These are phyloP conservation scores for Melanostigma gelatinosum DNA, from an alignment of 2,113 vertebrate species.

Conservation along the genomic window DNA sequence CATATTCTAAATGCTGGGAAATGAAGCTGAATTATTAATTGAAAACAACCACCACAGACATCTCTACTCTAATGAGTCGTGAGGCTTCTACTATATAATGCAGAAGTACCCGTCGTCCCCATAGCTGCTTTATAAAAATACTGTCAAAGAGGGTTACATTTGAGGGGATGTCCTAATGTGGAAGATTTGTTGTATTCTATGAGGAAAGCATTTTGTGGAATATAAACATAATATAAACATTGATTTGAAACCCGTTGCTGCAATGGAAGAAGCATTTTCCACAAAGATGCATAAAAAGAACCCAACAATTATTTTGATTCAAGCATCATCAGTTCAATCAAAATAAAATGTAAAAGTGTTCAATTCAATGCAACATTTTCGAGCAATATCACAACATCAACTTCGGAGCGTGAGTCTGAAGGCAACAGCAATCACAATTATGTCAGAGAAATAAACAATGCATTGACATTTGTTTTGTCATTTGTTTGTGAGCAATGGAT, in stretches of 20 bases:
- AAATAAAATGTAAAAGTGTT: not conserved
- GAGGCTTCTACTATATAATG: conserved; percentile 63
- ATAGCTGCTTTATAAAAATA: conserved; percentile 66
- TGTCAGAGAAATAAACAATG: not conserved
- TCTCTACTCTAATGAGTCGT: conserved; percentile 69
- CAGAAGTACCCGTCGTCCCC: conserved; percentile 57
- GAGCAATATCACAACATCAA: not conserved
- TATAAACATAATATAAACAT: conserved; percentile 15
- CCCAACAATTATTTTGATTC: not conserved
- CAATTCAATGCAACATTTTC: not conserved
- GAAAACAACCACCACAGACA: conserved; percentile 61
- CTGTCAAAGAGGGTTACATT: conserved; percentile 57
- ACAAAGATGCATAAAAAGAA: not conserved
- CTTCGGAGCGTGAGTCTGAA: not conserved
- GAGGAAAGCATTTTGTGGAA: not conserved
- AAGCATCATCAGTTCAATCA: not conserved
- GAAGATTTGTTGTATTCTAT: no score
- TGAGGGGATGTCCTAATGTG: no score
- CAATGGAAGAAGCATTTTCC: not conserved
- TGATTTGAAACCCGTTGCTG: conserved; percentile 42
- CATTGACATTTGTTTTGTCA: not conserved
- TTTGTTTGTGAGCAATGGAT: not conserved
- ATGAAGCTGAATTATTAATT: conserved; percentile 32
- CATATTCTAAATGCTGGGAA: conserved; percentile 7
- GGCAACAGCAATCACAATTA: not conserved